A percentile compares a stretch with the other conserved stretches of the same genome.
phyloP scores from a whole-genome alignment of 2,113 vertebrate species.

The Bufo bufo region DNA sequence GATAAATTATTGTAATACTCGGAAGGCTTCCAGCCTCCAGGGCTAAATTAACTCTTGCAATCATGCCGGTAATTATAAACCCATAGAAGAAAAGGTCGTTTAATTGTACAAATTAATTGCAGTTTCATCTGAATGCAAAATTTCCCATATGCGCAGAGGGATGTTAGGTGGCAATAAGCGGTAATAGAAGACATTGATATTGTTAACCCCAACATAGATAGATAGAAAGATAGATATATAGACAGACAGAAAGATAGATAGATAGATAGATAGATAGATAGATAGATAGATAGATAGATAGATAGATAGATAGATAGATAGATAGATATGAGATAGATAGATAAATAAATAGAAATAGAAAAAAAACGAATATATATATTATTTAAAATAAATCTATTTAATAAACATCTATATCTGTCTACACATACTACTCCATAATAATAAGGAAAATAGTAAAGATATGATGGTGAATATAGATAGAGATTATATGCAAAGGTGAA shows the following conservation, averaged over 20 bases:
- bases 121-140: constrained; percentile 7
- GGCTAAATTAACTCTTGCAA: constrained; percentile 13
- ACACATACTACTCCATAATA: no score
- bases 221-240: background rate
- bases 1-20: background rate
- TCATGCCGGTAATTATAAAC: constrained; percentile 7
- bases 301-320: background rate
- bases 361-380: no score
- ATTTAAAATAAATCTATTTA: no score
- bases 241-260: background rate
- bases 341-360: background rate
- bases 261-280: background rate
- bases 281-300: constrained; percentile 5
- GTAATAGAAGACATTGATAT: background rate
- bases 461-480: no score
- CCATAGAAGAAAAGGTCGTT: background rate
- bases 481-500: no score
- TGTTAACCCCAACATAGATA: background rate
- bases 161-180: background rate
- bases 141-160: background rate
- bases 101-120: constrained; percentile 23
- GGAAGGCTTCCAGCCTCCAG: background rate
- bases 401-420: no score
- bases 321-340: no score
- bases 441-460: no score